These are phyloP conservation scores for Clitarchus hookeri DNA, from an alignment of 2,888 invertebrate genomes.

Conservation along the genomic window DNA sequence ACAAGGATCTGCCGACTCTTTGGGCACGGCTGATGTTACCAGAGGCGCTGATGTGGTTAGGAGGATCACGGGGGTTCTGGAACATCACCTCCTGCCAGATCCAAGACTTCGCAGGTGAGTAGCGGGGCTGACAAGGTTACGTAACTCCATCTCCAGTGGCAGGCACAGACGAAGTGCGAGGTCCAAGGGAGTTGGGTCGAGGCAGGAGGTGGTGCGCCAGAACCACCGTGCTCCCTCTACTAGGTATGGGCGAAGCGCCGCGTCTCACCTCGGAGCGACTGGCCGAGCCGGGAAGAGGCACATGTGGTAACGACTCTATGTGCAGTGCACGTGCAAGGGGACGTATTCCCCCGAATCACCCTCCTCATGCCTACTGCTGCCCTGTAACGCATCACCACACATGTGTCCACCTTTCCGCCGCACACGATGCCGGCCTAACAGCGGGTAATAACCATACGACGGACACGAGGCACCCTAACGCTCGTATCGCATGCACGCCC, in stretches of 20 bases:
- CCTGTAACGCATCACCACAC: constrained; percentile 31
- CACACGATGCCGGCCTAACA: background rate
- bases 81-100: too few relatives aligned
- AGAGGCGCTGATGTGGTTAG: too few relatives aligned
- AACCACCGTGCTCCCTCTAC: background rate
- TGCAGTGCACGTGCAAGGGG: constrained; percentile 64
- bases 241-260: background rate
- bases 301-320: constrained; percentile 50
- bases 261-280: background rate
- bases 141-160: too few relatives aligned
- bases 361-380: constrained; percentile 22
- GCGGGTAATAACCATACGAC: background rate
- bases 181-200: too few relatives aligned
- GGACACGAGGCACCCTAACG: too few relatives aligned
- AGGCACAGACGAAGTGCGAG: too few relatives aligned
- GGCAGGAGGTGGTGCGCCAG: background rate
- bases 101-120: too few relatives aligned
- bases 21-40: background rate
- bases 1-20: background rate
- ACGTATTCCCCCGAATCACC: constrained; percentile 60
- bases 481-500: too few relatives aligned
- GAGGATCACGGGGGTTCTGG: background rate
- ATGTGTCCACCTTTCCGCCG: background rate
- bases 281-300: background rate
- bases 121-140: too few relatives aligned